A percentile compares a stretch with the other conserved stretches of the same genome.
These are phyloP conservation scores for Contarinia nasturtii DNA, from an alignment of 1,140 invertebrate species.

Conservation along the genomic window DNA sequence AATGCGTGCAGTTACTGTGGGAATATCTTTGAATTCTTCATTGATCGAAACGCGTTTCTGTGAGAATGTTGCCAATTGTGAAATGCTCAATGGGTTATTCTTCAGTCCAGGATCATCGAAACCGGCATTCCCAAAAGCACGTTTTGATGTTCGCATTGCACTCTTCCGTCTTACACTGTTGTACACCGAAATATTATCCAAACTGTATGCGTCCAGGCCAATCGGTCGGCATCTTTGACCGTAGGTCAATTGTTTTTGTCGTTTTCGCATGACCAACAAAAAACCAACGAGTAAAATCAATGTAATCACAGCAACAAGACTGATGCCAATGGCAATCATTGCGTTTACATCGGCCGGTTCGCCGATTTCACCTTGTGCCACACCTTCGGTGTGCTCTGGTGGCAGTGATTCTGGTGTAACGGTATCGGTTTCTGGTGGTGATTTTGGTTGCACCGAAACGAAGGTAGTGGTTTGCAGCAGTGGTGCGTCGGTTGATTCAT, in stretches of 20 bases:
- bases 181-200: conserved; percentile 73
- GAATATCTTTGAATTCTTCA: conserved; percentile 61
- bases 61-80: conserved; percentile 48
- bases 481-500: background rate
- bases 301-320: conserved; percentile 29
- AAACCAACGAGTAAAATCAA: conserved; percentile 42
- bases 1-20: conserved; percentile 49
- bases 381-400: background rate
- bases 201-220: conserved; percentile 68
- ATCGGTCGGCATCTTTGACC: conserved; percentile 72
- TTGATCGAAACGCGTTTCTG: conserved; percentile 48
- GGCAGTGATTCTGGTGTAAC: background rate
- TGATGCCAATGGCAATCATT: conserved; percentile 31
- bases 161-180: conserved; percentile 54
- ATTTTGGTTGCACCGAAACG: background rate
- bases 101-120: conserved; percentile 59
- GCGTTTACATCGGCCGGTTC: conserved; percentile 22
- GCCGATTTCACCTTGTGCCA: background rate
- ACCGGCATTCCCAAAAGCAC: conserved; percentile 78
- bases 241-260: conserved; percentile 44
- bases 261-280: conserved; percentile 51
- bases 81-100: conserved; percentile 14
- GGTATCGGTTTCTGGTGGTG: background rate
- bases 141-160: conserved; percentile 51
- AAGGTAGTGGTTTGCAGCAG: background rate